Conservation (phyloP, 2,797 vertebrate species). For the Anguilla obscura region DNA sequence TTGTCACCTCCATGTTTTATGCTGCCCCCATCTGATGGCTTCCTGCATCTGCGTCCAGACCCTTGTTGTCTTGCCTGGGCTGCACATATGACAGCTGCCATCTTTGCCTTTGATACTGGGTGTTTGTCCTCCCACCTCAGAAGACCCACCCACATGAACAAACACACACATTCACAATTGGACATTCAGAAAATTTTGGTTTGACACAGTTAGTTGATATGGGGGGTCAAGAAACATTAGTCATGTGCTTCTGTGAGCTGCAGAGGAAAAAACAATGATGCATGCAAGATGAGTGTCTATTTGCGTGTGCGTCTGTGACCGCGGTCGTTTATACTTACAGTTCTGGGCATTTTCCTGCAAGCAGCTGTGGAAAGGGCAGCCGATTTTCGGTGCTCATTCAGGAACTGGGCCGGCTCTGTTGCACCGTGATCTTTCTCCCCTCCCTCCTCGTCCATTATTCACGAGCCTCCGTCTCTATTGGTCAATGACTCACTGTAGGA, state of each 20-base stretch:
- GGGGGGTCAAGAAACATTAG: not conserved
- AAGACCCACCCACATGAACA: not conserved
- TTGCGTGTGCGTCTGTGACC: not conserved
- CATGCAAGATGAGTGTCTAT: not conserved
- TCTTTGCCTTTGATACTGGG: slow-evolving; percentile 10
- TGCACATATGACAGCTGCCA: not conserved
- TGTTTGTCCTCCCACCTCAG: not conserved
- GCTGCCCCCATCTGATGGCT: not conserved
- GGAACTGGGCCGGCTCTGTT: slow-evolving; percentile 26
- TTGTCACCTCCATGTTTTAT: not conserved
- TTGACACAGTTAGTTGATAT: not conserved
- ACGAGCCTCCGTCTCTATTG: slow-evolving; percentile 18
- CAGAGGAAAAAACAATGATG: not conserved
- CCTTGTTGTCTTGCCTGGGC: not conserved
- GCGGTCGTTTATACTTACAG: slow-evolving; percentile 25
- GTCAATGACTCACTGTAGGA: not conserved
- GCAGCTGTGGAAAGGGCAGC: slow-evolving; percentile 7
- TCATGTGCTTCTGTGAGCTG: not conserved
- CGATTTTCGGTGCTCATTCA: slow-evolving; percentile 30
- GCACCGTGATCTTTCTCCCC: not conserved
- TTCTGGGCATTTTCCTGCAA: slow-evolving; percentile 5
- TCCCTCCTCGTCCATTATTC: slow-evolving; percentile 26
- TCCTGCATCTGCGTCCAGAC: not conserved
- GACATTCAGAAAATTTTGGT: not conserved
- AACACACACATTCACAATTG: not conserved